Evolutionary conservation across 1,140 invertebrate genomes (phyloP), one percentile per base, ranked within the genome.

Genomic region (Chymomyza costata): DNA sequence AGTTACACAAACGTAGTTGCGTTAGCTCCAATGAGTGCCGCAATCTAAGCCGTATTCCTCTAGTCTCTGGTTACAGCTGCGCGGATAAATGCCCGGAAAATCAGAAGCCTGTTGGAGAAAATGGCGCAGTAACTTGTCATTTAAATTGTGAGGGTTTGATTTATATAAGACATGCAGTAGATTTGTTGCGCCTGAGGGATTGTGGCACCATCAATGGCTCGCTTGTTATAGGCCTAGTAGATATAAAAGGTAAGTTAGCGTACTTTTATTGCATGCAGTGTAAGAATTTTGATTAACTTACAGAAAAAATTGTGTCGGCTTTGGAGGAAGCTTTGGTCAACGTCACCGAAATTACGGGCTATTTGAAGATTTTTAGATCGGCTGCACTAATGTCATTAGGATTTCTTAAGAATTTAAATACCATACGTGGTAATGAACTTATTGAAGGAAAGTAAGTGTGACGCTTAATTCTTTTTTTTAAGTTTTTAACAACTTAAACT

Each of bases 261-360:
- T 6, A n/a, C 0, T 6, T 6, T 6, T 10, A 28, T 6, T 28
- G 6, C 6, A 1, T 6, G 19, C 6, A 11, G 6, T 6, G 3
- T 28, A 11, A 5, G 11, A 15, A 15, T 13, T 32, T 1, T 6
- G n/a, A 14, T 2, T 21, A 14, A 51, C 32, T 8, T 21, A 3
- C 28, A 82, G 82, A 68, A 15, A 73, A 82, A 57, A 65, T 84
- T 30, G 50, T 73, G 0, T 25, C 44, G 0, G 53, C 43, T 68
- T 86, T 97, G 18, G 92, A 94, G 76, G 88, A 92, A 25, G 92
- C 89, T 64, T 86, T 97, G 35, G 90, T 87, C 18, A 88, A 87
- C 71, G 91, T 97, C 28, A 90, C 93, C 70, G 91, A 93, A 81
- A 94, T 97, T 21, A 89, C 90, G 14, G 92, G 91, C 6, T 95